phyloP scores from a whole-genome alignment of 2,888 invertebrate genomes.

The Microplitis deprimator region DNA sequence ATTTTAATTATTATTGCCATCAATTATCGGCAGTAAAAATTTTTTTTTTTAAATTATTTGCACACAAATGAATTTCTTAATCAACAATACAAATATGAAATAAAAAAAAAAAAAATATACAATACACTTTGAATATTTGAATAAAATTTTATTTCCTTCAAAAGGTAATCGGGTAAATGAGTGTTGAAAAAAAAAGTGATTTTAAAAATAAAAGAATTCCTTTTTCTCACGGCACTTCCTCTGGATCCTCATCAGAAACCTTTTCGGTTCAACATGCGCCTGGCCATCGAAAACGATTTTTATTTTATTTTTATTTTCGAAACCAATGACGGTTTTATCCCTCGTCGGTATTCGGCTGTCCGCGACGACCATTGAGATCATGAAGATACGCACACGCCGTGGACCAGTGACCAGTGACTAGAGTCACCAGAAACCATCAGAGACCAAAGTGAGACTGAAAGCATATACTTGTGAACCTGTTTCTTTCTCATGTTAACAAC shows the following conservation, averaged over 20 bases:
- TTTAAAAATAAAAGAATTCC: not conserved
- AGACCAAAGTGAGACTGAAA: not conserved
- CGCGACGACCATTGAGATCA: constrained; percentile 62
- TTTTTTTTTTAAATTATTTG: not conserved
- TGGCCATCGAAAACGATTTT: constrained; percentile 51
- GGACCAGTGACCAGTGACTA: constrained; percentile 18
- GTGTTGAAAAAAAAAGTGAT: not conserved
- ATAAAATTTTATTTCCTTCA: constrained; percentile 32
- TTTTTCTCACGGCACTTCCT: constrained; percentile 21
- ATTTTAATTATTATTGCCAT: not conserved
- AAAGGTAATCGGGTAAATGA: not conserved
- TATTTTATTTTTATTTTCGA: constrained; percentile 38
- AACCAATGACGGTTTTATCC: constrained; percentile 61
- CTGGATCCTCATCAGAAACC: constrained; percentile 44
- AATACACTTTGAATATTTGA: no score
- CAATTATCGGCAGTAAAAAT: not conserved
- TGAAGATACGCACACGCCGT: constrained; percentile 49
- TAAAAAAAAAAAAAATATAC: not conserved
- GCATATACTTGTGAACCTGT: constrained; percentile 54
- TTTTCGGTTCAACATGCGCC: constrained; percentile 26
- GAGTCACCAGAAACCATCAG: not conserved
- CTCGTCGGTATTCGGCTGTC: constrained; percentile 44
- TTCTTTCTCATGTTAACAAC: constrained; percentile 67
- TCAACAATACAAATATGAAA: not conserved
- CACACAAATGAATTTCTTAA: not conserved